A percentile compares a stretch with the other conserved stretches of the same genome.
phyloP scores from a whole-genome alignment of 2,113 vertebrate genomes.

The Piaya cayana region DNA sequence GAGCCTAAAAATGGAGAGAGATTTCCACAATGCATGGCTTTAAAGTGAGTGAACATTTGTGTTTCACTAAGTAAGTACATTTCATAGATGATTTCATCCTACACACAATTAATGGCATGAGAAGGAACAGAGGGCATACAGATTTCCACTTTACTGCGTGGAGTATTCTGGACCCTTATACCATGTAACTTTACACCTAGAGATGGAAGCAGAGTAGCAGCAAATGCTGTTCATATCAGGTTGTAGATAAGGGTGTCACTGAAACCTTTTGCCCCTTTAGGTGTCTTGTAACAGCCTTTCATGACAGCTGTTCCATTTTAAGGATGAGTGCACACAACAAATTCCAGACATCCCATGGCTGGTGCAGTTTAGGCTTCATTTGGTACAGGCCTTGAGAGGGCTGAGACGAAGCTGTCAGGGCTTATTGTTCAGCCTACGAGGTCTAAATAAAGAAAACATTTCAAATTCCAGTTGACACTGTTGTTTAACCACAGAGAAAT shows the following conservation, averaged over 20 bases:
- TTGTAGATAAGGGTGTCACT: constrained; percentile 59
- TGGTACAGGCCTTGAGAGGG: constrained; percentile 57
- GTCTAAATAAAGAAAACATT: constrained; percentile 73
- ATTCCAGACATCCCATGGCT: constrained; percentile 75
- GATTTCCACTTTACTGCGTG: neutral
- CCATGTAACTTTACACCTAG: constrained; percentile 29
- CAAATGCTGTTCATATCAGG: constrained; percentile 46
- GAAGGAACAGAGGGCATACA: neutral
- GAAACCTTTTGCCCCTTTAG: constrained; percentile 52
- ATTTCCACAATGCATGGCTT: neutral
- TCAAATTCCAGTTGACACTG: constrained; percentile 37
- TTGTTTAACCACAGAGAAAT: constrained; percentile 48
- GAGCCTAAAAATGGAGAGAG: neutral
- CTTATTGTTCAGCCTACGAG: constrained; percentile 66
- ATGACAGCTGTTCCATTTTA: constrained; percentile 76
- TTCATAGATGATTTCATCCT: neutral
- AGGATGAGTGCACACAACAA: constrained; percentile 74
- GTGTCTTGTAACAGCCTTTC: constrained; percentile 72
- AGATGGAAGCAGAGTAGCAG: constrained; percentile 49
- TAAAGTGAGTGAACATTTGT: neutral
- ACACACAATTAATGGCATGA: neutral
- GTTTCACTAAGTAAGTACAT: neutral
- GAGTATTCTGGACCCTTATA: neutral
- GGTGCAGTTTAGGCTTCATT: constrained; percentile 69
- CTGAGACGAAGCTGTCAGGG: constrained; percentile 61